These are phyloP conservation scores for Dinocampus coccinellae DNA, from an alignment of 2,888 invertebrate genomes.

Conservation along the genomic window DNA sequence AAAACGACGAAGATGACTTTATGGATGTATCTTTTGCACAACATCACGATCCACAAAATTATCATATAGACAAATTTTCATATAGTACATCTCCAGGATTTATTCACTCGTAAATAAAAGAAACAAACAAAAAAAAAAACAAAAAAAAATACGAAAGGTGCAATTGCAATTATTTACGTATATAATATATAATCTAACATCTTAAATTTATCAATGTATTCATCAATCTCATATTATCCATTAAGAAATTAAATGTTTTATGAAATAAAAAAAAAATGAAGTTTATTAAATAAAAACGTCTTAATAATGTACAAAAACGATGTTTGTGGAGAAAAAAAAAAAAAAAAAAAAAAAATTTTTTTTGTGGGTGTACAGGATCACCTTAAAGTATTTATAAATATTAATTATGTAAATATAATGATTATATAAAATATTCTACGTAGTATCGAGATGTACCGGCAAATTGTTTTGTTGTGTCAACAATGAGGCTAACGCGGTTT, in stretches of 20 bases:
- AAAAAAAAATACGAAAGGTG: neutral
- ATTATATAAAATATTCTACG: slow-evolving; percentile 27
- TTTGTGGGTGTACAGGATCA: neutral
- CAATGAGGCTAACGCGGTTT: slow-evolving; percentile 78
- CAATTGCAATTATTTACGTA: slow-evolving; percentile 17
- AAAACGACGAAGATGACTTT: slow-evolving; percentile 49
- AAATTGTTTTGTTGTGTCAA: slow-evolving; percentile 68
- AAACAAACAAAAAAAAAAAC: neutral
- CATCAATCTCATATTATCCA: neutral
- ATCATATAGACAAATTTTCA: slow-evolving; percentile 46
- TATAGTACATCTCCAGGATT: slow-evolving; percentile 50
- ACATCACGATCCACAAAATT: slow-evolving; percentile 26
- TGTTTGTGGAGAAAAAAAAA: neutral
- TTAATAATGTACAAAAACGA: slow-evolving; percentile 10
- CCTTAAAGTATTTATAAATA: neutral
- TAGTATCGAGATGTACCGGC: slow-evolving; percentile 49
- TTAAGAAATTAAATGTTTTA: neutral
- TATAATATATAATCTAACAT: neutral
- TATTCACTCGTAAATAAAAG: slow-evolving; percentile 41
- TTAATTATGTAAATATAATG: neutral
- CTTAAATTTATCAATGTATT: neutral
- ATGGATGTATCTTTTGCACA: slow-evolving; percentile 48
- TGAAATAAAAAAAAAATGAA: neutral
- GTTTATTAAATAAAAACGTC: slow-evolving; percentile 2
- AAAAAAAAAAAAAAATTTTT: neutral